Evolutionary conservation across 1,140 invertebrate species (phyloP), one percentile per base, ranked within the genome.

Genomic region (Holcopasites calliopsidis): DNA sequence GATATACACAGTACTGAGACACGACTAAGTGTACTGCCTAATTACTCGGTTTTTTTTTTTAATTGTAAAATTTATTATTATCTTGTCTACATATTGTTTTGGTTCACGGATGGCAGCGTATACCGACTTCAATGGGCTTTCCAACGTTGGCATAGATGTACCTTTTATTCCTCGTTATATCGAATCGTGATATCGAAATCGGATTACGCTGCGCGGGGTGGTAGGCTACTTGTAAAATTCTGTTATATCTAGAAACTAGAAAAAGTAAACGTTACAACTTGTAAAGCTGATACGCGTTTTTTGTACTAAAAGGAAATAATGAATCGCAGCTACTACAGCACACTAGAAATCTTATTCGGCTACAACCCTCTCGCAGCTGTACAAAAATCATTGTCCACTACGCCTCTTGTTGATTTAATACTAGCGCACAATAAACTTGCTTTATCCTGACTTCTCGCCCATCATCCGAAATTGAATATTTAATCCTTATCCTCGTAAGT

Each of bases 261-360:
- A 66, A 83, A 70, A 57, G 55, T 81, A 70, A 62, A 74, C 76
- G 81, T 74, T 55, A 74, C 81, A 77, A 73, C 76, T 70, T 47
- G 76, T 44, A 38, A 69, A 71, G 70, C 79, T 66, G 77, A 68
- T 50, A 77, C 82, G 74, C 42, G 72, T 74, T 83, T n/a, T n/a
- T 84, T 84, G 81, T 80, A 80, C 82, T 84, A 80, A 83, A 83
- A 64, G 74, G 76, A 82, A 82, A 70, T 54, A 72, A 83, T 58
- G 57, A 60, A n/a, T n/a, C n/a, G n/a, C 72, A 61, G 68, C 82
- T 58, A 38, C 79, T 82, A 79, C 55, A 74, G 82, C 80, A 83
- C 72, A 72, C 62, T 82, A 66, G 82, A 83, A 21, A 13, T 68
- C 61, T 66, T 83, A 77, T 69, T 82, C 72, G 23, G 62, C 54